Evolutionary conservation across 64 coral and sea anemone species (phyloP).

Genomic region (Stylophora pistillata): DNA sequence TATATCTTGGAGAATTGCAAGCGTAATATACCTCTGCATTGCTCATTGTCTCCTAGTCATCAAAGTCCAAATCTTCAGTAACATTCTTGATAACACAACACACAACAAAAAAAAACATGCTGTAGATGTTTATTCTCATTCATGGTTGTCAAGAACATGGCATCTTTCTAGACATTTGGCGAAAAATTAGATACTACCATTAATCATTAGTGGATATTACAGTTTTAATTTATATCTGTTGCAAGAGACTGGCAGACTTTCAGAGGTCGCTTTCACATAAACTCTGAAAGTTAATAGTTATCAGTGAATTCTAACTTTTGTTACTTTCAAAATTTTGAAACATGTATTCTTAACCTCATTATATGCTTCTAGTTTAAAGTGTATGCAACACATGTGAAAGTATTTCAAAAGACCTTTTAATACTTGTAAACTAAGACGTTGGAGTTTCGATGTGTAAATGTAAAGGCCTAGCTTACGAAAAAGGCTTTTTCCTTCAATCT

Average conservation of each 20-base stretch:
- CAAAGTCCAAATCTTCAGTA: too few species aligned
- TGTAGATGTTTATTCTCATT: neutral
- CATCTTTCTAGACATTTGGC: too few species aligned
- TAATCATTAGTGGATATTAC: too few species aligned
- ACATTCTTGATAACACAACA: neutral
- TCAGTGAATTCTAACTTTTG: too few species aligned
- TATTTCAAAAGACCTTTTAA: neutral
- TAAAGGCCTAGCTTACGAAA: neutral
- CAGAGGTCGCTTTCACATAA: too few species aligned
- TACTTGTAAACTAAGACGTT: neutral
- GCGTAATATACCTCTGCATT: conserved; percentile 11
- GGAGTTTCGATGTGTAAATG: neutral
- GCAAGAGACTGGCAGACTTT: too few species aligned
- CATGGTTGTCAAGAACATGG: too few species aligned
- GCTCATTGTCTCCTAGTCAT: too few species aligned
- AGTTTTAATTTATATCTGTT: too few species aligned
- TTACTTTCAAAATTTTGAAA: neutral
- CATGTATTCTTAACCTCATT: neutral
- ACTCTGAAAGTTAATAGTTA: too few species aligned
- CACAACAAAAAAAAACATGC: neutral
- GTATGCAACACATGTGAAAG: neutral
- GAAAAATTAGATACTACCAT: too few species aligned
- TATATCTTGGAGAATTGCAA: conserved; percentile 89
- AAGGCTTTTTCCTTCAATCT: neutral
- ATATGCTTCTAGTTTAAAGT: neutral